These are phyloP conservation scores for Diarsia mendica DNA, from an alignment of 2,888 invertebrate species.

Conservation along the genomic window DNA sequence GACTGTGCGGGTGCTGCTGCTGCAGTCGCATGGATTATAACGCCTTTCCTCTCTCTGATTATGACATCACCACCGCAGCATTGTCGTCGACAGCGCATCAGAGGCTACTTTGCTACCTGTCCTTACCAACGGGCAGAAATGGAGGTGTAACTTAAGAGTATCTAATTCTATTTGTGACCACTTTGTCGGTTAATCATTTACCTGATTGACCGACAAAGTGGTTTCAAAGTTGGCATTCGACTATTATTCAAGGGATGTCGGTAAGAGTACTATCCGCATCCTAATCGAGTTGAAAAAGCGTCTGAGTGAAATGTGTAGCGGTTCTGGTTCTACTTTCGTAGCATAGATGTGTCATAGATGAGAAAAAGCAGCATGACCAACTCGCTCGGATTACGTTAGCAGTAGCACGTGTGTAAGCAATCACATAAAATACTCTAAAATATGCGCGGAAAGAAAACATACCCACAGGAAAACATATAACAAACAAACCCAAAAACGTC, in stretches of 20 bases:
- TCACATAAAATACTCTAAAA: conserved; percentile 52
- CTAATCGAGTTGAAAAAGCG: too few species aligned
- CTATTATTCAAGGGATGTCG: background rate
- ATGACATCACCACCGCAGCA: background rate
- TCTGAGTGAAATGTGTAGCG: background rate
- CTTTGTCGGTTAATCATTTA: too few species aligned
- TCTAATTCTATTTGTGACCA: background rate
- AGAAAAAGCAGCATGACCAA: conserved; percentile 3
- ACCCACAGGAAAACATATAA: conserved; percentile 32
- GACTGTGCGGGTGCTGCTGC: too few species aligned
- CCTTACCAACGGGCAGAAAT: too few species aligned
- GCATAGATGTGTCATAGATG: conserved; percentile 18
- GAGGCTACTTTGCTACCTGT: background rate
- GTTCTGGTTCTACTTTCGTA: background rate
- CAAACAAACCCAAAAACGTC: conserved; percentile 40
- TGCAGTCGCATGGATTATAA: too few species aligned
- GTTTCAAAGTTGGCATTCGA: background rate
- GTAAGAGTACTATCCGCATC: background rate
- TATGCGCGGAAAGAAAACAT: conserved; percentile 33
- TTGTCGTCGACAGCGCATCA: background rate
- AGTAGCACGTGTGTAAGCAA: background rate
- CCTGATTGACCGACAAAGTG: background rate
- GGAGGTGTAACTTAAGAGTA: background rate
- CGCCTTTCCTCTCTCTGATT: too few species aligned
- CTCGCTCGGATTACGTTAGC: background rate